Evolutionary conservation across 30 jellyfish, hydroid and myxozoan genomes (phyloP).

Genomic region (Chironex yamaguchii): DNA sequence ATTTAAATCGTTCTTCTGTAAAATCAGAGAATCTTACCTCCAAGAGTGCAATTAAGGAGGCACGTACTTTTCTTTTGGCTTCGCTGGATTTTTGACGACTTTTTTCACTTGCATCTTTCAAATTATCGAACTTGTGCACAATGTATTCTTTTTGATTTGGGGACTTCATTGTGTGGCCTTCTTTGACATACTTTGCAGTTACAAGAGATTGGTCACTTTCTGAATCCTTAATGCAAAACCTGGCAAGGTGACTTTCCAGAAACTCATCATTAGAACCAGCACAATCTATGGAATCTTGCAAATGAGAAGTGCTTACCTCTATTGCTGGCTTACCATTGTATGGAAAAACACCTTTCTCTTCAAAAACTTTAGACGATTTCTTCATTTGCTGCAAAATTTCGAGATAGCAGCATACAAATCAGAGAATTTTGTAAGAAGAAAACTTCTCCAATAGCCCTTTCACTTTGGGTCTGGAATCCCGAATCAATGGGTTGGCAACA

Average conservation of each 20-base stretch:
- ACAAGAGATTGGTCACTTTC: no score
- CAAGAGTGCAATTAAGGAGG: neutral
- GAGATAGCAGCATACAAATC: slow-evolving; percentile 41
- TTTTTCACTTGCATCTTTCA: neutral
- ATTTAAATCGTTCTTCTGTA: neutral
- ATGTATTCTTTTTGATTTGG: slow-evolving; percentile 15
- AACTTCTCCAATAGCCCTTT: slow-evolving; percentile 41
- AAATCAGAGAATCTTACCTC: slow-evolving; percentile 11
- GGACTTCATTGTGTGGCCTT: slow-evolving; percentile 5
- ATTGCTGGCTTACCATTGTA: slow-evolving; percentile 35
- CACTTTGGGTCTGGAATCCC: slow-evolving; percentile 12
- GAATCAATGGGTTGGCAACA: slow-evolving; percentile 34
- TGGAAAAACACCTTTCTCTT: slow-evolving; percentile 63
- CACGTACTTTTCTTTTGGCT: slow-evolving; percentile 14
- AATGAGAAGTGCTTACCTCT: neutral
- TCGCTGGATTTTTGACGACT: slow-evolving; percentile 15
- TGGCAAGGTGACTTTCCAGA: slow-evolving; percentile 18
- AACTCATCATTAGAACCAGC: slow-evolving; percentile 12
- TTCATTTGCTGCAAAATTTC: slow-evolving; percentile 25
- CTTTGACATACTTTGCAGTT: neutral
- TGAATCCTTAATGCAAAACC: no score
- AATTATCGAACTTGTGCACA: neutral
- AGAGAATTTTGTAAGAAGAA: slow-evolving; percentile 1
- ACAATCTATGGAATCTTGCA: slow-evolving; percentile 26
- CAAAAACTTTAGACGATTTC: slow-evolving; percentile 50